Conservation (phyloP, 1,140 invertebrate genomes). For the Aphelinus certus region DNA sequence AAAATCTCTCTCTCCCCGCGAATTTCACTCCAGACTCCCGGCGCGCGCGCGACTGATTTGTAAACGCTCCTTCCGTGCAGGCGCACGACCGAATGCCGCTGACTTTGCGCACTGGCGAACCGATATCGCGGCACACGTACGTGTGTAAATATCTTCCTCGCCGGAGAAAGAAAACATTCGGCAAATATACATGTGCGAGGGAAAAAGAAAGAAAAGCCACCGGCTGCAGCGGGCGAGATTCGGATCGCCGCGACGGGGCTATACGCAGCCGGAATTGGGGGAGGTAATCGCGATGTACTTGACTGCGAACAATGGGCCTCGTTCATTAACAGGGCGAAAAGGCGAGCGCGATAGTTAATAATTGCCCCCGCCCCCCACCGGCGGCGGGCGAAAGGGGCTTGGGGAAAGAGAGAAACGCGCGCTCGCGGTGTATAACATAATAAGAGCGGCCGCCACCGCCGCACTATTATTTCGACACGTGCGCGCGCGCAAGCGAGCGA, state of each 20-base stretch:
- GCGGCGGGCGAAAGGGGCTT: neutral
- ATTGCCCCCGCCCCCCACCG: too few species aligned
- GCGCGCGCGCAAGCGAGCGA: neutral
- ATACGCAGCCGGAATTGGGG: too few species aligned
- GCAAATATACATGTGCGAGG: too few species aligned
- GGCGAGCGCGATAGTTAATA: neutral
- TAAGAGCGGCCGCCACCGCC: constrained; percentile 19
- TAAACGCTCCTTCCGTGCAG: too few species aligned
- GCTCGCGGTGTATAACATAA: constrained; percentile 22
- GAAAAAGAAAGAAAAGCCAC: too few species aligned
- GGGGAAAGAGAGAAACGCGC: neutral
- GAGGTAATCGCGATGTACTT: constrained; percentile 33
- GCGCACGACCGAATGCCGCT: too few species aligned
- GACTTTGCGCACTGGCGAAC: too few species aligned
- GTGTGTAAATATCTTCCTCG: neutral
- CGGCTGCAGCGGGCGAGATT: neutral
- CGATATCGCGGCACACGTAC: too few species aligned
- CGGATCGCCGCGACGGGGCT: neutral
- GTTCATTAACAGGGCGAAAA: constrained; percentile 21
- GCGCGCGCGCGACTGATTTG: too few species aligned
- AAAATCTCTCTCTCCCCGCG: too few species aligned
- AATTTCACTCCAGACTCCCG: too few species aligned
- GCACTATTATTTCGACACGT: constrained; percentile 35
- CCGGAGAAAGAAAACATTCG: neutral
- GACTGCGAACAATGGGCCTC: constrained; percentile 28